Percentiles rank a stretch among this genome's conserved stretches.
phyloP scores from a whole-genome alignment of 92 coral and sea anemone species.

The Blastomussa wellsi region DNA sequence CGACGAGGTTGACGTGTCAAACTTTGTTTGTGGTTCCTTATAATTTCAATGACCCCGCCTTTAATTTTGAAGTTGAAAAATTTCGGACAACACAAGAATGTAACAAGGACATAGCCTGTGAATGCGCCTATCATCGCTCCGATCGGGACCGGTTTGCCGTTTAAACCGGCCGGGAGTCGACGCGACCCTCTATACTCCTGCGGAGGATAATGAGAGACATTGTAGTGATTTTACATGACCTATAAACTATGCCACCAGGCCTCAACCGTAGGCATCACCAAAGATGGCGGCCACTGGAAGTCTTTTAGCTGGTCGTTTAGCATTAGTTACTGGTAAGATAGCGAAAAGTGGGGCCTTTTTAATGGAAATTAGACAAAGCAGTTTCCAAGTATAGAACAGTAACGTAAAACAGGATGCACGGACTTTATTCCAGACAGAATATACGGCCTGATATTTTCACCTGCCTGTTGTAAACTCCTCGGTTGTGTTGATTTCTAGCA shows the following conservation, averaged over 20 bases:
- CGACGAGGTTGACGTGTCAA: neutral
- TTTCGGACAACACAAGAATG: too few relatives aligned
- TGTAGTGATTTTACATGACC: constrained; percentile 6
- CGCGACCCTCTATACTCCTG: too few relatives aligned
- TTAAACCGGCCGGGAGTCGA: too few relatives aligned
- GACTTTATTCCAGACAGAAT: neutral
- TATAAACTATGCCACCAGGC: constrained; percentile 7
- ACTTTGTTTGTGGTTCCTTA: neutral
- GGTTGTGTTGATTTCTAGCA: neutral
- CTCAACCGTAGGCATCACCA: constrained; percentile 14
- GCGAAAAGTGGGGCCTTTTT: neutral
- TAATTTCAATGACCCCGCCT: too few relatives aligned
- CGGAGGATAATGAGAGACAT: neutral
- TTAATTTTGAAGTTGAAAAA: too few relatives aligned
- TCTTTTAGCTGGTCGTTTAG: constrained; percentile 68
- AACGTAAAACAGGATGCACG: neutral
- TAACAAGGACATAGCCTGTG: too few relatives aligned
- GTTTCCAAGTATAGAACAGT: neutral
- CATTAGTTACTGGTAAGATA: constrained; percentile 72
- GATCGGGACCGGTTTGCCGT: too few relatives aligned
- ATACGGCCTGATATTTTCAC: neutral
- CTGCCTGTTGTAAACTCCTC: neutral
- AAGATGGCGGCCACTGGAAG: constrained; percentile 65
- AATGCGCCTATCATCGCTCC: too few relatives aligned
- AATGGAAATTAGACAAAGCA: neutral